phyloP scores from a whole-genome alignment of 2,113 vertebrate genomes.

The Pheucticus melanocephalus region DNA sequence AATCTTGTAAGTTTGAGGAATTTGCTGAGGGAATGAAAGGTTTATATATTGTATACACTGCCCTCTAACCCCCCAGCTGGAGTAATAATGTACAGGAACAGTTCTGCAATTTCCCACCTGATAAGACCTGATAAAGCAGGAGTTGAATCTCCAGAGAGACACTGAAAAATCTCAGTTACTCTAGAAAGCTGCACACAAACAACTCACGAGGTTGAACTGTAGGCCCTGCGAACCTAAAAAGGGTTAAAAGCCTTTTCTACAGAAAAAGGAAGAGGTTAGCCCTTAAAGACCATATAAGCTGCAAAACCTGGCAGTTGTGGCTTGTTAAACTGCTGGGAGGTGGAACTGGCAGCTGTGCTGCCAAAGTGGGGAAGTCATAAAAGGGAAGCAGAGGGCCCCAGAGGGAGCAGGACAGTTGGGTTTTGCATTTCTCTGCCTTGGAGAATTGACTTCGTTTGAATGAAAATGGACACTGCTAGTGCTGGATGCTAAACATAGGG shows the following conservation, averaged over 20 bases:
- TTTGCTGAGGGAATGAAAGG: neutral
- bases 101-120: neutral
- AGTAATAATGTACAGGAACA: neutral
- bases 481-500: neutral
- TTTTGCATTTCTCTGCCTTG: neutral
- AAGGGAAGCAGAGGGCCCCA: slow-evolving; percentile 30
- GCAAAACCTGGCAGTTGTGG: slow-evolving; percentile 58
- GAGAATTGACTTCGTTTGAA: neutral
- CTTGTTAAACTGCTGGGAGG: slow-evolving; percentile 60
- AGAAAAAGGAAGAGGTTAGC: slow-evolving; percentile 56
- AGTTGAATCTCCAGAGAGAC: neutral
- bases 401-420: slow-evolving; percentile 8
- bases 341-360: slow-evolving; percentile 49
- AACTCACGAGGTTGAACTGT: neutral
- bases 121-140: neutral
- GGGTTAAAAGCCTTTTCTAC: slow-evolving; percentile 39
- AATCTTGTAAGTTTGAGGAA: neutral
- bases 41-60: neutral
- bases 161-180: neutral
- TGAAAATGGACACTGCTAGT: neutral
- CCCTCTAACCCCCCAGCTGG: neutral
- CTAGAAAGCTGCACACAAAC: neutral
- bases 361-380: slow-evolving; percentile 52
- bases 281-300: slow-evolving; percentile 46
- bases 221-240: neutral